phyloP scores from a whole-genome alignment of 2,797 vertebrate genomes.

The Phrynocephalus forsythii region DNA sequence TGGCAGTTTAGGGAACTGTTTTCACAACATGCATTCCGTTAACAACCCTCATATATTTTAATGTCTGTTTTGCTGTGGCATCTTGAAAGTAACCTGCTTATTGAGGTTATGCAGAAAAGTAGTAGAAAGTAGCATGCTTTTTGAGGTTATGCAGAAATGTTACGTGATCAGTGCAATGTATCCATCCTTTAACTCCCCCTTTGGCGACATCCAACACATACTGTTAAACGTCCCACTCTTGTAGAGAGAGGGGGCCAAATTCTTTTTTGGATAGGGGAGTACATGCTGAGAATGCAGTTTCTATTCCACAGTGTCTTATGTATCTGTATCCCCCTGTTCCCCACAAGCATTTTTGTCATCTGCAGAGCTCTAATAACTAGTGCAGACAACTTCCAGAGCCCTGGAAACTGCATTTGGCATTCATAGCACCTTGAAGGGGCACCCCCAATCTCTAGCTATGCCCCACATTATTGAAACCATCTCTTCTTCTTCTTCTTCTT shows the following conservation, averaged over 20 bases:
- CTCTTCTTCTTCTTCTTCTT: too few relatives aligned
- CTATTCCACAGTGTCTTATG: background rate
- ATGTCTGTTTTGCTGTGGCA: background rate
- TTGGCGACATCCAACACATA: background rate
- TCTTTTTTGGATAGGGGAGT: background rate
- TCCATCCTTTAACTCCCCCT: background rate
- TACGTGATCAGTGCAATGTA: background rate
- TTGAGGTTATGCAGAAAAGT: background rate
- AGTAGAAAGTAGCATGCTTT: background rate
- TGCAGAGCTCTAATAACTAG: background rate
- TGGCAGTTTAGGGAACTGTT: constrained; percentile 49
- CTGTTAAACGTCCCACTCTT: background rate
- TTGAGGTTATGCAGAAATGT: constrained; percentile 1
- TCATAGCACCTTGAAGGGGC: too few relatives aligned
- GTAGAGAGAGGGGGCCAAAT: background rate
- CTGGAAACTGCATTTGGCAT: too few relatives aligned
- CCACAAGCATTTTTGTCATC: background rate
- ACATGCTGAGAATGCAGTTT: background rate
- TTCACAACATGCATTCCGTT: constrained; percentile 19
- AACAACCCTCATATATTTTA: constrained; percentile 47
- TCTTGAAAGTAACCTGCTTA: background rate
- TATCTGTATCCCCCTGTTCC: too few relatives aligned
- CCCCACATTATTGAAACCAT: too few relatives aligned
- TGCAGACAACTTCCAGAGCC: too few relatives aligned
- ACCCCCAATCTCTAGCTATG: too few relatives aligned